These are phyloP conservation scores for Mechanitis mazaeus DNA, from an alignment of 2,888 invertebrate genomes.

Conservation along the genomic window DNA sequence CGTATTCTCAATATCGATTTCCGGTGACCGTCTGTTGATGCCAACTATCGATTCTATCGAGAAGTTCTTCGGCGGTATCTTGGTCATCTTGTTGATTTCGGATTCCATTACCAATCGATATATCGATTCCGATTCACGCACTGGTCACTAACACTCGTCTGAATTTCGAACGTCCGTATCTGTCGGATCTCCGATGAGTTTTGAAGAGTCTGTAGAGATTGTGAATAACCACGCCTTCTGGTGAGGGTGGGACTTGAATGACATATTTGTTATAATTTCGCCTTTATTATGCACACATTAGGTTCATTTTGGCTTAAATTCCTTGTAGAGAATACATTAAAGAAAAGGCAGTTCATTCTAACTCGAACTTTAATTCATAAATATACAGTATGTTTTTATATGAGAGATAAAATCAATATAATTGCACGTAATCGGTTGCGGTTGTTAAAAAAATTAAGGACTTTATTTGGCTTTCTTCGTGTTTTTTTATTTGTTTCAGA, in stretches of 20 bases:
- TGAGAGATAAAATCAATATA: slow-evolving; percentile 19
- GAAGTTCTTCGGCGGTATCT: slow-evolving; percentile 77
- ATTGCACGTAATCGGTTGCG: slow-evolving; percentile 35
- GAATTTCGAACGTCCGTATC: slow-evolving; percentile 33
- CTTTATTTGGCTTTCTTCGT: slow-evolving; percentile 13
- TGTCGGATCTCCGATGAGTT: slow-evolving; percentile 31
- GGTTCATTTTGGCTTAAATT: slow-evolving; percentile 5
- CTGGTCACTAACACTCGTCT: slow-evolving; percentile 35
- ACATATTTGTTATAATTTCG: slow-evolving; percentile 6
- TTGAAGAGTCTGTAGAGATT: slow-evolving; percentile 28
- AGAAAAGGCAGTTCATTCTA: not conserved
- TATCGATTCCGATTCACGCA: slow-evolving; percentile 27
- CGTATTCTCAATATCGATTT: slow-evolving; percentile 68
- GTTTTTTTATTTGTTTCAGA: slow-evolving; percentile 7
- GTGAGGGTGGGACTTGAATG: slow-evolving; percentile 28
- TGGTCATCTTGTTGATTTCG: slow-evolving; percentile 65
- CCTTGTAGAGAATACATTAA: not conserved
- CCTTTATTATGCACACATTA: not conserved
- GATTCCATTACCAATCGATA: slow-evolving; percentile 53
- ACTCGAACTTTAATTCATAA: slow-evolving; percentile 8
- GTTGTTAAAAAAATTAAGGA: slow-evolving; percentile 30
- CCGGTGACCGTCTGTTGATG: slow-evolving; percentile 58
- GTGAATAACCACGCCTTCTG: slow-evolving; percentile 34
- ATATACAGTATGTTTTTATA: slow-evolving; percentile 11
- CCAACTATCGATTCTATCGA: slow-evolving; percentile 80